Percentiles rank a stretch among this genome's conserved stretches.
These are phyloP conservation scores for Taurulus bubalis DNA, from an alignment of 2,113 vertebrate species.

Conservation along the genomic window DNA sequence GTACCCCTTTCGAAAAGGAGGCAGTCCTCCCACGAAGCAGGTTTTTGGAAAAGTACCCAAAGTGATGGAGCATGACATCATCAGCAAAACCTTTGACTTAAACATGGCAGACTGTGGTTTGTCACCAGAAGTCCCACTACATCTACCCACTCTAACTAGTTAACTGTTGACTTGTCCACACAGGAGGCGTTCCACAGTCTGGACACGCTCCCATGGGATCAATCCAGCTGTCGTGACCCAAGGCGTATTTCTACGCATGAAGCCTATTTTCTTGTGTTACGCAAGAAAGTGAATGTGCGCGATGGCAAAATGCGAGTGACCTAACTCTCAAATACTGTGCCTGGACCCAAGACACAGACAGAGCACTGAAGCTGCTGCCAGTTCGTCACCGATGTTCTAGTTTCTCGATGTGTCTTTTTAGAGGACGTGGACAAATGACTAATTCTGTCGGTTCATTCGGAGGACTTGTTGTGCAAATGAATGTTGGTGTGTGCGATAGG, in stretches of 20 bases:
- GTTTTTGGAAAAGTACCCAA: background rate
- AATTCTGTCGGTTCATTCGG: background rate
- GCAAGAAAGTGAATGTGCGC: background rate
- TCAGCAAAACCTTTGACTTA: background rate
- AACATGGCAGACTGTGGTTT: no score
- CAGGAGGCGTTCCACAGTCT: no score
- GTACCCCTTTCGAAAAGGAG: background rate
- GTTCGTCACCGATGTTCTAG: no score
- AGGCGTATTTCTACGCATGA: background rate
- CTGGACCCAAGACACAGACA: background rate
- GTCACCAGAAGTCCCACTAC: no score
- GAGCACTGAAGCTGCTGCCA: background rate
- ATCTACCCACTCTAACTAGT: background rate
- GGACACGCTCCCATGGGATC: background rate
- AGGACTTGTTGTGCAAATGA: slow-evolving; percentile 9
- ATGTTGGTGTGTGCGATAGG: slow-evolving; percentile 16
- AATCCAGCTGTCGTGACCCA: background rate
- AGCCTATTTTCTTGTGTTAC: background rate
- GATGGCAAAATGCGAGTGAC: background rate
- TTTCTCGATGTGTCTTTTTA: no score
- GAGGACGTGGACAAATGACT: background rate
- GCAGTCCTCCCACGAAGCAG: background rate
- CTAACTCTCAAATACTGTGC: background rate
- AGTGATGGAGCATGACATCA: background rate
- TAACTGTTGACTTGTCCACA: background rate